Conservation (phyloP, 2,888 invertebrate genomes). For the Lucinisca nassula region DNA sequence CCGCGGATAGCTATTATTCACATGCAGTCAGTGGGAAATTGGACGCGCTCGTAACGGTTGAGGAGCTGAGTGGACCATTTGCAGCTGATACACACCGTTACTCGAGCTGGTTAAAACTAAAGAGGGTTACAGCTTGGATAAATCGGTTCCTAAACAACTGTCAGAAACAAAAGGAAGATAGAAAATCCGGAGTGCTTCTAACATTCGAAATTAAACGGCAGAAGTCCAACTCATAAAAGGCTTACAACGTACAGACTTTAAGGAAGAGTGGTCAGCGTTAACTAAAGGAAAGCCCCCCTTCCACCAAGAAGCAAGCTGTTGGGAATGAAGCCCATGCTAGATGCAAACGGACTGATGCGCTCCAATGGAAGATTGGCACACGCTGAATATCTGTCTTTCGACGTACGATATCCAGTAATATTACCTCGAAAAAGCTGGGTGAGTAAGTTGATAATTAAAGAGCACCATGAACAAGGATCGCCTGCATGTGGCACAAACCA, state of each 20-base stretch:
- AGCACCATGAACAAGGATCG: conserved; percentile 33
- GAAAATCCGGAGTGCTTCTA: neutral
- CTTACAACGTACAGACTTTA: conserved; percentile 18
- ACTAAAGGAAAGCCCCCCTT: neutral
- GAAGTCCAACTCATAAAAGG: conserved; percentile 28
- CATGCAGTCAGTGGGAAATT: no score
- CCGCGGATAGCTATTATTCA: neutral
- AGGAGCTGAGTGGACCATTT: no score
- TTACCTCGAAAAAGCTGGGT: conserved; percentile 48
- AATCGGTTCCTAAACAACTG: conserved; percentile 14
- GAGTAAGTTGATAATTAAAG: conserved; percentile 45
- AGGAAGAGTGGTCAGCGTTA: conserved; percentile 12
- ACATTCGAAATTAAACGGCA: neutral
- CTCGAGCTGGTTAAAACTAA: conserved; percentile 9
- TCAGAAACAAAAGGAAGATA: neutral
- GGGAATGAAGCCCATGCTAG: conserved; percentile 39
- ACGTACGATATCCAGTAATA: conserved; percentile 48
- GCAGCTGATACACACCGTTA: conserved; percentile 1
- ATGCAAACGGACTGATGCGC: conserved; percentile 36
- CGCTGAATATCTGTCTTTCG: conserved; percentile 46
- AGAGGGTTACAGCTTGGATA: conserved; percentile 15
- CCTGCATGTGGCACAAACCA: conserved; percentile 38
- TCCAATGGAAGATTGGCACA: conserved; percentile 27
- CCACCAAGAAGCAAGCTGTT: conserved; percentile 36
- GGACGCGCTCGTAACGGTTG: no score